These are phyloP conservation scores for Microcebus murinus DNA, from an alignment of 2,113 vertebrate genomes.

Conservation along the genomic window DNA sequence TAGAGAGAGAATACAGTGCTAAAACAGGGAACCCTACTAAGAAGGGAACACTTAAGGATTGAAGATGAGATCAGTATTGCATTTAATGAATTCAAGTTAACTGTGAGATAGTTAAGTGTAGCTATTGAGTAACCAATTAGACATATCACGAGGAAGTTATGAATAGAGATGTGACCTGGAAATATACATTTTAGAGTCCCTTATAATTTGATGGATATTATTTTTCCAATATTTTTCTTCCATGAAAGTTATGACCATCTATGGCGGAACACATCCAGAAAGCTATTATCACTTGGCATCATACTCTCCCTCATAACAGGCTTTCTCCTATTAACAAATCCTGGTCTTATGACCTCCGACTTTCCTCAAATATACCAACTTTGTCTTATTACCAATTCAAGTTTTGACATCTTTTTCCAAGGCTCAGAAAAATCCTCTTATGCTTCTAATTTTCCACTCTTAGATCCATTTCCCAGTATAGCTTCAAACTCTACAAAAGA, in stretches of 20 bases:
- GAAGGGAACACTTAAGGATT: neutral
- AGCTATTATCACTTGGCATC: neutral
- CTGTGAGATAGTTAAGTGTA: neutral
- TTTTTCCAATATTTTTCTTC: neutral
- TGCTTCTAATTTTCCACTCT: neutral
- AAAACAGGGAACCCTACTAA: neutral
- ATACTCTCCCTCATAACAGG: neutral
- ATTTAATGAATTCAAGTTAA: neutral
- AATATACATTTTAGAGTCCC: neutral
- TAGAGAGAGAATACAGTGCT: neutral
- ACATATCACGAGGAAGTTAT: neutral
- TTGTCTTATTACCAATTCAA: neutral
- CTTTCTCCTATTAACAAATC: neutral
- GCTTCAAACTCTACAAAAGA: neutral
- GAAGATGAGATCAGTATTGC: neutral
- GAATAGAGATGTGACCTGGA: neutral
- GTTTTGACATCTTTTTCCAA: neutral
- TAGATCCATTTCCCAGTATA: neutral
- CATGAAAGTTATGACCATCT: neutral
- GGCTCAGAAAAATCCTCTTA: neutral
- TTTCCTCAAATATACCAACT: neutral
- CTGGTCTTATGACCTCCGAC: neutral
- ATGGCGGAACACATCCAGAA: neutral
- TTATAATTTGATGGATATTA: neutral
- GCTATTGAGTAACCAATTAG: neutral